phyloP scores from a whole-genome alignment of 2,113 vertebrate species.

The Tachysurus vachellii region DNA sequence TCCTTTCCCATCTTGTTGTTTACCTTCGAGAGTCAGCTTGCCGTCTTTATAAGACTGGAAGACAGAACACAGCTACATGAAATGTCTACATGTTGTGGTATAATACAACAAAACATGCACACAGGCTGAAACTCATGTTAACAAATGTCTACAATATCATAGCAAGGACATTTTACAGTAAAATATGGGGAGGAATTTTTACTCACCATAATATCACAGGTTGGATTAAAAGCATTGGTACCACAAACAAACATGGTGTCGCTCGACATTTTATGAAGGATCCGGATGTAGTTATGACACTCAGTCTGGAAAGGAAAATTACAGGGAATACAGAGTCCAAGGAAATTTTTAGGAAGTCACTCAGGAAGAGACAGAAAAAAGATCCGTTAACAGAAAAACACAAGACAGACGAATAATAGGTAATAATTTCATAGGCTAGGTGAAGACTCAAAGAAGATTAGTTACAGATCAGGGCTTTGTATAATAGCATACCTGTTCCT shows the following conservation, averaged over 20 bases:
- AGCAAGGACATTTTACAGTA: not conserved
- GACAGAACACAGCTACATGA: not conserved
- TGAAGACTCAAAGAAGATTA: not conserved
- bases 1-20: too few species aligned
- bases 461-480: not conserved
- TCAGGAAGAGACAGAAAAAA: too few species aligned
- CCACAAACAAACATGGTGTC: constrained; percentile 74
- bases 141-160: not conserved
- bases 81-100: not conserved
- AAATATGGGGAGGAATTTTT: not conserved
- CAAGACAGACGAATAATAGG: not conserved
- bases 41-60: too few species aligned
- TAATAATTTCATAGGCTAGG: not conserved
- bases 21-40: too few species aligned
- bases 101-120: not conserved
- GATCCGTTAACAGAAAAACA: not conserved
- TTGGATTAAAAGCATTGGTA: constrained; percentile 76
- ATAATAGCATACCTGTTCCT: not conserved
- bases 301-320: constrained; percentile 62
- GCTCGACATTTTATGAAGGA: constrained; percentile 68
- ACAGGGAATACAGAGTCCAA: not conserved
- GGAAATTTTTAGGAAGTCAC: not conserved
- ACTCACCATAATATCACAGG: constrained; percentile 77
- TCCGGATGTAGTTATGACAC: constrained; percentile 77
- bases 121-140: not conserved